Percentiles rank a stretch among this genome's conserved stretches.
phyloP scores from a whole-genome alignment of 23 tunicate species.

The Corella eumyota region DNA sequence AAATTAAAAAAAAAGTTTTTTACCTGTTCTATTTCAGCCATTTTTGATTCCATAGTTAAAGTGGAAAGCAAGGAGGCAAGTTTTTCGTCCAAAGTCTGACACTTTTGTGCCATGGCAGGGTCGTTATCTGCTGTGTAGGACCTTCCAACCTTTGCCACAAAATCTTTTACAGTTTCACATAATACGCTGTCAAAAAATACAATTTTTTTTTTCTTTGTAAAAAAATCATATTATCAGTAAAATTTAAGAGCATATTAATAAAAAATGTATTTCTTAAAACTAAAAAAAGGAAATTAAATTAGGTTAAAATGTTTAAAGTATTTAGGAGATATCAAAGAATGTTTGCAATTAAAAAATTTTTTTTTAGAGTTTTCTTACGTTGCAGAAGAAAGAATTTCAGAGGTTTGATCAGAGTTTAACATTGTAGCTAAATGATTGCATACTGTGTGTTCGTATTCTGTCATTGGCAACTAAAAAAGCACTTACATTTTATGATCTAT shows the following conservation, averaged over 20 bases:
- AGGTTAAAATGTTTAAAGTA: neutral
- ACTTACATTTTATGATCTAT: too few relatives aligned
- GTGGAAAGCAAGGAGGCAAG: constrained; percentile 64
- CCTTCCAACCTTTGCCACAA: constrained; percentile 62
- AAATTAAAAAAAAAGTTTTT: too few relatives aligned
- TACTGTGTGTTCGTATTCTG: constrained; percentile 74
- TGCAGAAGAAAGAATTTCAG: constrained; percentile 68
- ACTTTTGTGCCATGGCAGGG: constrained; percentile 33
- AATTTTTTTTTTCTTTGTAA: neutral
- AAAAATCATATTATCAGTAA: too few relatives aligned
- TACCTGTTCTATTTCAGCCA: constrained; percentile 62
- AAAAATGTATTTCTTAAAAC: too few relatives aligned
- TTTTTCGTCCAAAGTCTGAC: constrained; percentile 70
- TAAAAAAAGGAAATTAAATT: too few relatives aligned
- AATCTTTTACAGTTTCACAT: constrained; percentile 78
- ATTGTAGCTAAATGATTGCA: constrained; percentile 70
- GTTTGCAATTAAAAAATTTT: neutral
- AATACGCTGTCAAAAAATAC: constrained; percentile 38
- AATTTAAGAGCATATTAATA: too few relatives aligned
- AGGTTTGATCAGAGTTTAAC: constrained; percentile 55
- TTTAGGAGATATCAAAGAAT: constrained; percentile 1
- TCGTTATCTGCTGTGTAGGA: constrained; percentile 34
- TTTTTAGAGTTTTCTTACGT: constrained; percentile 67
- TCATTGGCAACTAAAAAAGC: constrained; percentile 27
- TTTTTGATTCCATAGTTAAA: constrained; percentile 43